These are phyloP conservation scores for Hipposideros larvatus DNA, from an alignment of 2,797 vertebrate genomes.

Conservation along the genomic window DNA sequence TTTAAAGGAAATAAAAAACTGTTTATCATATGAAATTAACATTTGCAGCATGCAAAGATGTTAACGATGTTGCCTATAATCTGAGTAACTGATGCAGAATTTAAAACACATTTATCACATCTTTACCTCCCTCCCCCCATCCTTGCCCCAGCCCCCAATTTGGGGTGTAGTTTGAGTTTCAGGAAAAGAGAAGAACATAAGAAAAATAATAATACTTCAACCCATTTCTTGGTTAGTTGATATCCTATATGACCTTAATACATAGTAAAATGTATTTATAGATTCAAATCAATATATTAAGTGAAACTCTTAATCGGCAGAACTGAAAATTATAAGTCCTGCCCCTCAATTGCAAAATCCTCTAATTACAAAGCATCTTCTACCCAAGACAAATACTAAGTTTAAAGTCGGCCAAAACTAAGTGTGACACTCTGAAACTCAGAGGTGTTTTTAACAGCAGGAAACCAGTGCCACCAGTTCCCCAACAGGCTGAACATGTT, in stretches of 20 bases:
- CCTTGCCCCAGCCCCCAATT: not conserved
- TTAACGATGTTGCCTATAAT: not conserved
- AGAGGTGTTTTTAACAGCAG: not conserved
- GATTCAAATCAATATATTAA: conserved; percentile 57
- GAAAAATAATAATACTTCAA: conserved; percentile 24
- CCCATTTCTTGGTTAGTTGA: conserved; percentile 17
- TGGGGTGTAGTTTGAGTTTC: conserved; percentile 7
- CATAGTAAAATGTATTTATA: conserved; percentile 42
- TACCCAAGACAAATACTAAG: not conserved
- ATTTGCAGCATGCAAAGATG: not conserved
- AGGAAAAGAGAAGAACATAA: conserved; percentile 19
- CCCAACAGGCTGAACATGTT: not conserved
- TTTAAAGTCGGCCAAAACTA: not conserved
- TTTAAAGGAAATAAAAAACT: conserved; percentile 74
- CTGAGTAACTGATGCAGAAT: not conserved
- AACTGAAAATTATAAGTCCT: conserved; percentile 19
- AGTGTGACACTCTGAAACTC: conserved; percentile 25
- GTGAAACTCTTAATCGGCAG: conserved; percentile 59
- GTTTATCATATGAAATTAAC: conserved; percentile 26
- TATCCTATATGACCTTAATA: not conserved
- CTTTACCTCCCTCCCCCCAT: not conserved
- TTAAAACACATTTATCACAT: conserved; percentile 41
- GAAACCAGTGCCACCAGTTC: conserved; percentile 49
- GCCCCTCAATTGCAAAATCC: conserved; percentile 24
- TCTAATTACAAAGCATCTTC: conserved; percentile 55